Evolutionary conservation across 2,797 vertebrate genomes (phyloP).

Genomic region (Steatocranus sp.): DNA sequence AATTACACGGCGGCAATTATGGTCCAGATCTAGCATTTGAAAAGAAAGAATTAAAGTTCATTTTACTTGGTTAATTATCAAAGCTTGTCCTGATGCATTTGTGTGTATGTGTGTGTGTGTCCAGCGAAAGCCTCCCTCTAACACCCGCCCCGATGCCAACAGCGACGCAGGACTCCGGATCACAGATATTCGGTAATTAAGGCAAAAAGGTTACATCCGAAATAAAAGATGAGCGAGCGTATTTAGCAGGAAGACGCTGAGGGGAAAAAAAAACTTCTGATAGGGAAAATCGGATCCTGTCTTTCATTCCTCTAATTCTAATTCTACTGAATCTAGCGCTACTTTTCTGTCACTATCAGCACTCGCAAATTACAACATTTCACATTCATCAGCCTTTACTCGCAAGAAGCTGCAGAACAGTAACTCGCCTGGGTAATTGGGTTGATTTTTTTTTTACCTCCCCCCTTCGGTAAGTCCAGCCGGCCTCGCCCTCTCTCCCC

Average conservation of each 20-base stretch:
- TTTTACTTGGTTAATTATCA: conserved; percentile 77
- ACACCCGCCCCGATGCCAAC: background rate
- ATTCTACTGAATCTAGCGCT: conserved; percentile 34
- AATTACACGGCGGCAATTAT: conserved; percentile 80
- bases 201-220: conserved; percentile 62
- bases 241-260: conserved; percentile 12
- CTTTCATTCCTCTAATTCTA: conserved; percentile 55
- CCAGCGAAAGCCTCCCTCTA: background rate
- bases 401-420: conserved; percentile 44
- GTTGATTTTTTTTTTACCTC: conserved; percentile 26
- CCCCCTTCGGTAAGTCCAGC: conserved; percentile 12
- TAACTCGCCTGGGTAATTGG: conserved; percentile 43
- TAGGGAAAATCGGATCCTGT: conserved; percentile 41
- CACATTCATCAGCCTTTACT: conserved; percentile 43
- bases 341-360: conserved; percentile 50
- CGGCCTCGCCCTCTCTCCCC: background rate
- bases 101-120: background rate
- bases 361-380: conserved; percentile 55
- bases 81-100: conserved; percentile 43
- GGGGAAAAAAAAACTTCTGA: background rate
- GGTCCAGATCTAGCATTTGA: conserved; percentile 67
- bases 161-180: conserved; percentile 46
- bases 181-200: conserved; percentile 65
- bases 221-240: conserved; percentile 48
- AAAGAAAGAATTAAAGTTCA: conserved; percentile 75